These are phyloP conservation scores for Sebastes glaucus DNA, from an alignment of 2,797 vertebrate species.

Conservation along the genomic window DNA sequence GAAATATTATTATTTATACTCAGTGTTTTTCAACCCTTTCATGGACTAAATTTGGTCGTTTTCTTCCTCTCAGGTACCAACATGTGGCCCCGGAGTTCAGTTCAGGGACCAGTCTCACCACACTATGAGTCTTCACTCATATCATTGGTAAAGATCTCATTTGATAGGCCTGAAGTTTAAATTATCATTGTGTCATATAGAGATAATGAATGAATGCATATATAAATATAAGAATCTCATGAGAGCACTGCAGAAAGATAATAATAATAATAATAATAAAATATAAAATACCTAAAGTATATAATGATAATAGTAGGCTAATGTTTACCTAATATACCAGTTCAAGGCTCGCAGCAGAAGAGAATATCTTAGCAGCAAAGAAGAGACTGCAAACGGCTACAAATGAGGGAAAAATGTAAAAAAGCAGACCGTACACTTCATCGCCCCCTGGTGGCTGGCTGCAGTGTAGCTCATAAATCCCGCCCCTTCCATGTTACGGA, in stretches of 20 bases:
- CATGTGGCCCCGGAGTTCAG: conserved; percentile 90
- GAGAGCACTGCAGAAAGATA: not conserved
- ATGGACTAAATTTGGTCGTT: conserved; percentile 2
- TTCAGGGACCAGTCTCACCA: conserved; percentile 89
- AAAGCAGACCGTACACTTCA: not conserved
- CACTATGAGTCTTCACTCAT: conserved; percentile 95
- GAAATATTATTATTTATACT: not conserved
- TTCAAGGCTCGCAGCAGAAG: not conserved
- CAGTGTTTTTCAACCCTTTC: not conserved
- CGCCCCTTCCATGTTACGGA: too few relatives aligned
- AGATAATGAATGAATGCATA: not conserved
- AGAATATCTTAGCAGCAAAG: not conserved
- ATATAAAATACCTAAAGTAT: not conserved
- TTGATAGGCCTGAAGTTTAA: not conserved
- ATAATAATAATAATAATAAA: not conserved
- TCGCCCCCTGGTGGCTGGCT: too few relatives aligned
- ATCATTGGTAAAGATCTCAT: conserved; percentile 88
- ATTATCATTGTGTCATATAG: not conserved
- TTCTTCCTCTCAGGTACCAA: conserved; percentile 84
- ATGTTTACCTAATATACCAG: not conserved
- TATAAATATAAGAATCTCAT: not conserved
- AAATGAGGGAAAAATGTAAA: not conserved
- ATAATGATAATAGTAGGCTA: too few relatives aligned
- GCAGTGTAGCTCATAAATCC: too few relatives aligned
- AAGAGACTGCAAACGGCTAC: not conserved